phyloP scores from a whole-genome alignment of 2,113 vertebrate species.

The Eretmochelys imbricata region DNA sequence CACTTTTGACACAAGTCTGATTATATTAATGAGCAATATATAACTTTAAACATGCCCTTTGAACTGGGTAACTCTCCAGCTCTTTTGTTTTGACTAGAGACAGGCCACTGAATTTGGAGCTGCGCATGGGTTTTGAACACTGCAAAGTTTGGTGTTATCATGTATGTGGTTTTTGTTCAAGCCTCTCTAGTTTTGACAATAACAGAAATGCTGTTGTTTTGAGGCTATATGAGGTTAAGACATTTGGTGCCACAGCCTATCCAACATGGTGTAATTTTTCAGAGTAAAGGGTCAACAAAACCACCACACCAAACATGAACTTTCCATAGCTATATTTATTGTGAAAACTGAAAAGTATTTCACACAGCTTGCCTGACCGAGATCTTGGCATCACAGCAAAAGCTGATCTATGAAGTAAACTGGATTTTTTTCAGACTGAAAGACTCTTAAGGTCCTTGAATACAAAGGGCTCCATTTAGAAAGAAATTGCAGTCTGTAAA shows the following conservation, averaged over 20 bases:
- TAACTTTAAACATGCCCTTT: not conserved
- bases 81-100: not conserved
- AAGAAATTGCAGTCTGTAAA: constrained; percentile 79
- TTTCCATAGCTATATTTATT: constrained; percentile 28
- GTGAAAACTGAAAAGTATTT: constrained; percentile 37
- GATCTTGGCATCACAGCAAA: constrained; percentile 56
- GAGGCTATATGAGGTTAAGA: not conserved
- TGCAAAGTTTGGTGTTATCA: not conserved
- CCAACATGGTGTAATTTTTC: not conserved
- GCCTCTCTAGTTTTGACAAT: not conserved
- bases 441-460: constrained; percentile 72
- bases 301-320: constrained; percentile 45
- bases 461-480: constrained; percentile 80
- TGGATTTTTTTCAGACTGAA: constrained; percentile 63
- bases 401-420: constrained; percentile 43
- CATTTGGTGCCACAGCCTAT: not conserved
- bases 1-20: not conserved
- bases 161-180: constrained; percentile 17
- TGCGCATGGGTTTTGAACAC: not conserved
- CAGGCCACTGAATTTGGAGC: not conserved
- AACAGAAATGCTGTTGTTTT: not conserved
- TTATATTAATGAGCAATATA: not conserved
- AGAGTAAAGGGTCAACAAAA: constrained; percentile 36
- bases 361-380: constrained; percentile 8
- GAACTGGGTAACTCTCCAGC: not conserved